Percentiles rank a stretch among this genome's conserved stretches.
phyloP scores from a whole-genome alignment of 2,797 vertebrate species.

The Sebastes iracundus region DNA sequence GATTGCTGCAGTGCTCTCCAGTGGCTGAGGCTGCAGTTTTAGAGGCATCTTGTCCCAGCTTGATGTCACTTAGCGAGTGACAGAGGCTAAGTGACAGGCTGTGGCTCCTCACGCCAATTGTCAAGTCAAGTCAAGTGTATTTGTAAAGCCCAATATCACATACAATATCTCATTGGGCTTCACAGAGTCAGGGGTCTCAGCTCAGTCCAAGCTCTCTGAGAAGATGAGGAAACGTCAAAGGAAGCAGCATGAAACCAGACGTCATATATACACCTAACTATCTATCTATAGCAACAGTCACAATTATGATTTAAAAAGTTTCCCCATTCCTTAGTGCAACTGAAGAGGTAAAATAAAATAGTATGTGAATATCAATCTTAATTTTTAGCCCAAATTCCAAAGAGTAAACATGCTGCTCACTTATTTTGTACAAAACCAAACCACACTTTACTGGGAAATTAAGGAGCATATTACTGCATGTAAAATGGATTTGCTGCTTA shows the following conservation, averaged over 20 bases:
- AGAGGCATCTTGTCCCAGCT: conserved; percentile 20
- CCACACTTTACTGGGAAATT: not conserved
- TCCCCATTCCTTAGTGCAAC: not conserved
- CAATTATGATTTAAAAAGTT: not conserved
- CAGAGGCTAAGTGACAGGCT: conserved; percentile 52
- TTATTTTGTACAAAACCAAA: not conserved
- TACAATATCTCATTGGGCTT: conserved; percentile 9
- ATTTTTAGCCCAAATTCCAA: not conserved
- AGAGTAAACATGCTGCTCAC: not conserved
- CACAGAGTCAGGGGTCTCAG: conserved; percentile 6
- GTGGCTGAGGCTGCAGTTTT: conserved; percentile 26
- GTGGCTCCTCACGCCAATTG: conserved; percentile 33
- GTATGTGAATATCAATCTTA: not conserved
- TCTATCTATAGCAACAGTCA: not conserved
- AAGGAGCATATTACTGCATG: not conserved
- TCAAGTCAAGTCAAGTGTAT: conserved; percentile 49
- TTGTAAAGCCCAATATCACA: conserved; percentile 27
- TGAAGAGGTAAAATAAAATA: not conserved
- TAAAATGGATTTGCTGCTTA: not conserved
- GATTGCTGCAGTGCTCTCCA: not conserved
- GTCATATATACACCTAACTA: not conserved
- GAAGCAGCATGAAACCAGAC: not conserved
- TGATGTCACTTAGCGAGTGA: conserved; percentile 52
- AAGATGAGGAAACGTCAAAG: not conserved
- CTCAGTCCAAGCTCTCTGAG: not conserved